Evolutionary conservation across 2,888 invertebrate species (phyloP).

Genomic region (Rhopalosiphum nymphaeae): DNA sequence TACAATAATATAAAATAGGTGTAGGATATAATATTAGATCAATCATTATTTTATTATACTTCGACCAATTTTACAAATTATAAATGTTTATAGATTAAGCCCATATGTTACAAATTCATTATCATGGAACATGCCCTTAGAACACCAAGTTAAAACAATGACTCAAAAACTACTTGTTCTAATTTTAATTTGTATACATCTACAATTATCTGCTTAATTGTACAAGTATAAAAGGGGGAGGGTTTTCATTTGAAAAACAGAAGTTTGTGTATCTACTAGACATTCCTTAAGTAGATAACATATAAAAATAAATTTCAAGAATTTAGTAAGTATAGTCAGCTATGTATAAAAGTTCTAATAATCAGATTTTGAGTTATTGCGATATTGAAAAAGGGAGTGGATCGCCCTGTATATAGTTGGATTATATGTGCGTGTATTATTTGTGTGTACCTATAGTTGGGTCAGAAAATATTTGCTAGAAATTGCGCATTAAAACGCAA

Average conservation of each 20-base stretch:
- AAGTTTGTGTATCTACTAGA: not conserved
- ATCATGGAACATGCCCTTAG: not conserved
- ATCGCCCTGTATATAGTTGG: not conserved
- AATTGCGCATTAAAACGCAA: conserved; percentile 21
- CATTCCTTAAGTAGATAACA: not conserved
- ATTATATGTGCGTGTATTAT: not conserved
- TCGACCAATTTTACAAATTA: too few relatives aligned
- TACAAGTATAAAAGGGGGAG: not conserved
- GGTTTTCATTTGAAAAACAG: not conserved
- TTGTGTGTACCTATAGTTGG: not conserved
- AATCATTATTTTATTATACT: too few relatives aligned
- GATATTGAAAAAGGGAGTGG: not conserved
- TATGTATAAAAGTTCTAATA: not conserved
- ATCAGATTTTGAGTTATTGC: not conserved
- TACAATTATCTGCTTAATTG: not conserved
- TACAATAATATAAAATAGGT: not conserved
- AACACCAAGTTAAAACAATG: not conserved
- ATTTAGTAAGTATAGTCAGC: not conserved
- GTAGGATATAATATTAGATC: not conserved
- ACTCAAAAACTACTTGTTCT: not conserved
- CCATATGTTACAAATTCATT: not conserved
- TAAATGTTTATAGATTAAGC: not conserved
- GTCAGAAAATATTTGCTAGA: conserved; percentile 38
- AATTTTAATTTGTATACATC: not conserved
- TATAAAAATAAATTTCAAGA: not conserved